These are phyloP conservation scores for Brachyptera risi DNA, from an alignment of 2,888 invertebrate species.

Conservation along the genomic window DNA sequence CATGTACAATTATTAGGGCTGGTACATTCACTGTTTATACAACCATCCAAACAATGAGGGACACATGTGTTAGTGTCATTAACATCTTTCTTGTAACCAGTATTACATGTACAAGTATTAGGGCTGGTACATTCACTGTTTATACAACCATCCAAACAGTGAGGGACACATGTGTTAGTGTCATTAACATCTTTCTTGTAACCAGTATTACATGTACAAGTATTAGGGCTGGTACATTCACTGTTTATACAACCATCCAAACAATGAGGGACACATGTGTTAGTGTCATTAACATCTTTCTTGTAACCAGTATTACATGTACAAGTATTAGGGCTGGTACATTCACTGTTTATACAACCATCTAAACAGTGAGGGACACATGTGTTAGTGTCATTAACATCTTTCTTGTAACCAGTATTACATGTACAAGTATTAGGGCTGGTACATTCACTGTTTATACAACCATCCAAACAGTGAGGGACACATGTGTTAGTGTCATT, in stretches of 20 bases:
- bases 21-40: slow-evolving; percentile 12
- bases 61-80: background rate
- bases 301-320: slow-evolving; percentile 32
- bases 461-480: slow-evolving; percentile 40
- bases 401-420: background rate
- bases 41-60: slow-evolving; percentile 12
- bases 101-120: slow-evolving; percentile 47
- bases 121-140: slow-evolving; percentile 44
- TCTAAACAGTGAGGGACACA: slow-evolving; percentile 28
- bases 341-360: slow-evolving; percentile 23
- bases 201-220: slow-evolving; percentile 35
- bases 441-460: slow-evolving; percentile 35
- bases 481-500: slow-evolving; percentile 40
- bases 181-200: slow-evolving; percentile 11
- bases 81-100: slow-evolving; percentile 39
- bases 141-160: slow-evolving; percentile 39
- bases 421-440: slow-evolving; percentile 3
- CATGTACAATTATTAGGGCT: slow-evolving; percentile 17
- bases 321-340: slow-evolving; percentile 31
- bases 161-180: slow-evolving; percentile 39
- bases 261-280: slow-evolving; percentile 34
- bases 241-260: slow-evolving; percentile 29
- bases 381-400: background rate
- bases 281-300: slow-evolving; percentile 32
- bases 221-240: slow-evolving; percentile 31